Evolutionary conservation across 2,113 vertebrate species (phyloP), one percentile per base, ranked within the genome.

Genomic region (Eurystomus gularis): DNA sequence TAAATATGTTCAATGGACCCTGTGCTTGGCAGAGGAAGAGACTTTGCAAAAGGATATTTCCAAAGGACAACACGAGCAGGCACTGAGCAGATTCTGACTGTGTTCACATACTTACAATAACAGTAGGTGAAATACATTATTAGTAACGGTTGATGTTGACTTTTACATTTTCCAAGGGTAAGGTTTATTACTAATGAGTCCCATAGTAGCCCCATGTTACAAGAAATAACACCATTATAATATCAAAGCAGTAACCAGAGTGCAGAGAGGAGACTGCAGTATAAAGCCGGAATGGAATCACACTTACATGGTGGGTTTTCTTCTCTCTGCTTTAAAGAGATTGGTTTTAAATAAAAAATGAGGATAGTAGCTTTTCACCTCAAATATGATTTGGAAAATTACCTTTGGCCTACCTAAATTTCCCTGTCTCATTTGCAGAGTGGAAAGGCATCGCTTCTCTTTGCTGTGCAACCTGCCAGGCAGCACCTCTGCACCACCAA

Each of bases 161-260:
- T 96, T 96, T 88, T 82, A 76, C 79, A 58, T 90, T 96, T 95
- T 86, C 95, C 87, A 93, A 46, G 86, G 89, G 80, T 77, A 93
- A 93, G 73, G 90, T 92, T 95, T 96, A 90, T 68, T 72, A 92
- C 86, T 96, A 96, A 95, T 94, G 96, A 85, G 92, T 95, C 95
- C 94, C 88, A 83, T 25, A 96, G 95, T 79, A 94, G 79, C 58
- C 55, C 86, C 33, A 23, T 51, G 42, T 58, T 93, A 87, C 77
- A 71, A 90, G 95, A 97, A 96, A 96, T 89, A 96, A 96, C 95
- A 96, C 44, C 49, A 94, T 92, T 92, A 86, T 13, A 52, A 92
- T 89, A 91, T 76, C 91, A 89, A 91, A 35, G 37, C 60, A 46
- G 55, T 17, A 95, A 73, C 58, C 35, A 33, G 58, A 46, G 25